Conservation (phyloP, 2,113 vertebrate species). For the Microtus oregoni region DNA sequence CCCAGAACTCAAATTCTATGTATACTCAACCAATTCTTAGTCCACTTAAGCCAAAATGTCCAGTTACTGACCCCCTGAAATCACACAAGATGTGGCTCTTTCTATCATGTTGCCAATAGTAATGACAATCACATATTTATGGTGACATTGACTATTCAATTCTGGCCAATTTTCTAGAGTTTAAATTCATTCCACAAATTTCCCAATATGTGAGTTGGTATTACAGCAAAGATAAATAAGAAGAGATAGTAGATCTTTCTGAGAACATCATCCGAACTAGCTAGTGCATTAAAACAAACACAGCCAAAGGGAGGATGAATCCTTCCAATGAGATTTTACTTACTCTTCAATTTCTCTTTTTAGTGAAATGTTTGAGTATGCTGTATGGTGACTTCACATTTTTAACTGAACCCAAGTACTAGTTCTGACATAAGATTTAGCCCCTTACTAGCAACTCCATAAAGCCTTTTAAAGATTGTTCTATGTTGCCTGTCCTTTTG, state of each 20-base stretch:
- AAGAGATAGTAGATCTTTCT: not conserved
- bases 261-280: not conserved
- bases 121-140: not conserved
- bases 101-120: not conserved
- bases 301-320: not conserved
- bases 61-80: not conserved
- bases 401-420: not conserved
- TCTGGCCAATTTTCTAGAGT: not conserved
- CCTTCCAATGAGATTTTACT: not conserved
- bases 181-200: not conserved
- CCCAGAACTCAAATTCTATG: not conserved
- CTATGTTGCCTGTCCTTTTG: not conserved
- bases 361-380: not conserved
- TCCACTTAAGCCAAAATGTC: constrained; percentile 28
- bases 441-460: not conserved
- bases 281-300: not conserved
- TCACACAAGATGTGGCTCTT: not conserved
- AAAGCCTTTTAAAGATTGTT: not conserved
- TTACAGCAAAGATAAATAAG: constrained; percentile 21
- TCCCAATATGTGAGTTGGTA: constrained; percentile 10
- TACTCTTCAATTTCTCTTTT: constrained; percentile 2
- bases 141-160: not conserved
- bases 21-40: not conserved
- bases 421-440: constrained; percentile 3
- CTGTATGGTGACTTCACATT: constrained; percentile 35